Percentiles rank a stretch among this genome's conserved stretches.
These are phyloP conservation scores for Drosophila mulleri DNA, from an alignment of 2,888 invertebrate species.

Conservation along the genomic window DNA sequence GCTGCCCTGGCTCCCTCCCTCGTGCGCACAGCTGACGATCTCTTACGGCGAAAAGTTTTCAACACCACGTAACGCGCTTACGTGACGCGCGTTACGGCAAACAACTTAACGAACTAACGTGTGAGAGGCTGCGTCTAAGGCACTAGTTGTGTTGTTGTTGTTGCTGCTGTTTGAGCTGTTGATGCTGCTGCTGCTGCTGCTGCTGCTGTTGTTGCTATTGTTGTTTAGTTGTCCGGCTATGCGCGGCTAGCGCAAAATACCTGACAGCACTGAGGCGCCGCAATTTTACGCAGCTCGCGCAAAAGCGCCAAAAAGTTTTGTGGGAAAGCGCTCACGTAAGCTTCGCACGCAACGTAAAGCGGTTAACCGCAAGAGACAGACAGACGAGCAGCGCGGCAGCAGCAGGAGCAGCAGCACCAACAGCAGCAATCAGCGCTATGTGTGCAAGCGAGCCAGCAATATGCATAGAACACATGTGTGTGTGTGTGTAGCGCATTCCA, in stretches of 20 bases:
- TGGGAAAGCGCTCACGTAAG: conserved; percentile 54
- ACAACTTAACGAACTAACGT: conserved; percentile 60
- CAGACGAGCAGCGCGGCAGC: conserved; percentile 32
- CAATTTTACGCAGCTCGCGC: conserved; percentile 49
- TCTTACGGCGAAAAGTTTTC: conserved; percentile 68
- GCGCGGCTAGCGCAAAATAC: conserved; percentile 66
- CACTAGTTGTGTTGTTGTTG: conserved; percentile 36
- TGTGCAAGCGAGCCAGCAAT: conserved; percentile 52
- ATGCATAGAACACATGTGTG: background rate
- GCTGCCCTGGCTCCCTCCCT: background rate
- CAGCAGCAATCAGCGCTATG: conserved; percentile 11
- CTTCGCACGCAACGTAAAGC: conserved; percentile 63
- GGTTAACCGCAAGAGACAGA: conserved; percentile 72
- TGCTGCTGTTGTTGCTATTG: conserved; percentile 6
- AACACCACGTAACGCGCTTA: conserved; percentile 66
- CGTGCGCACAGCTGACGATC: conserved; percentile 66
- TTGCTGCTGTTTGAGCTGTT: conserved; percentile 8
- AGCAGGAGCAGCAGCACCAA: conserved; percentile 9
- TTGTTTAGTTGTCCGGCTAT: conserved; percentile 54
- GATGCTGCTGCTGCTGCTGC: conserved; percentile 4
- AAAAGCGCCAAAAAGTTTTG: conserved; percentile 57
- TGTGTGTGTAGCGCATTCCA: conserved; percentile 39
- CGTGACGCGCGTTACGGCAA: conserved; percentile 51
- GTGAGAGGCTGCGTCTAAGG: conserved; percentile 48
- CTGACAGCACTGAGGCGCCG: conserved; percentile 63